These are phyloP conservation scores for Phengaris alcon DNA, from an alignment of 2,888 invertebrate species.

Conservation along the genomic window DNA sequence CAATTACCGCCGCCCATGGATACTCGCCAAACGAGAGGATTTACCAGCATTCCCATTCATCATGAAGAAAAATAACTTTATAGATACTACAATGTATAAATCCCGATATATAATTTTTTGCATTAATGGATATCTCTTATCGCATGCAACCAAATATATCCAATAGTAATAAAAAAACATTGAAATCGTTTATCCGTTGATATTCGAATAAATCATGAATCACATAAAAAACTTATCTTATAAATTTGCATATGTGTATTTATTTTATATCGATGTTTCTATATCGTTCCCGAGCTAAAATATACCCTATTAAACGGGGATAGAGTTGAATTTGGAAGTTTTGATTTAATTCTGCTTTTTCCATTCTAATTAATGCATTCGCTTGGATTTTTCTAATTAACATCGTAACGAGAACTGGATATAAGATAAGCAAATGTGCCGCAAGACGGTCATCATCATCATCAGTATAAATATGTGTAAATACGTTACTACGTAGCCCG, in stretches of 20 bases:
- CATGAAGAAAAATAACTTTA: not conserved
- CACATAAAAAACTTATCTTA: conserved; percentile 8
- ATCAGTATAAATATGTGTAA: not conserved
- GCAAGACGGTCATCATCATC: not conserved
- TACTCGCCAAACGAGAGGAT: not conserved
- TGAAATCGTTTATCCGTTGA: conserved; percentile 22
- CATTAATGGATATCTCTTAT: not conserved
- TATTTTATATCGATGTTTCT: conserved; percentile 12
- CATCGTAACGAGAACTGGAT: conserved; percentile 7
- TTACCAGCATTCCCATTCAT: no score
- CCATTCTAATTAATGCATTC: conserved; percentile 21
- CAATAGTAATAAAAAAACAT: not conserved
- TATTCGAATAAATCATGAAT: conserved; percentile 1
- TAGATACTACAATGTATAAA: not conserved
- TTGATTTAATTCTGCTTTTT: not conserved
- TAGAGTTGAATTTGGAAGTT: not conserved
- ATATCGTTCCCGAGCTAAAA: not conserved
- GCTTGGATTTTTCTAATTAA: conserved; percentile 22
- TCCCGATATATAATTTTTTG: not conserved
- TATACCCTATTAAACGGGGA: not conserved
- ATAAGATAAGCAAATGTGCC: not conserved
- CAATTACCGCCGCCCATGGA: no score
- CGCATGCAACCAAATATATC: not conserved
- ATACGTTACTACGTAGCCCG: no score
- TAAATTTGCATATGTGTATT: conserved; percentile 17